Conservation (phyloP, 2,797 vertebrate species). For the Neomorphus geoffroyi region DNA sequence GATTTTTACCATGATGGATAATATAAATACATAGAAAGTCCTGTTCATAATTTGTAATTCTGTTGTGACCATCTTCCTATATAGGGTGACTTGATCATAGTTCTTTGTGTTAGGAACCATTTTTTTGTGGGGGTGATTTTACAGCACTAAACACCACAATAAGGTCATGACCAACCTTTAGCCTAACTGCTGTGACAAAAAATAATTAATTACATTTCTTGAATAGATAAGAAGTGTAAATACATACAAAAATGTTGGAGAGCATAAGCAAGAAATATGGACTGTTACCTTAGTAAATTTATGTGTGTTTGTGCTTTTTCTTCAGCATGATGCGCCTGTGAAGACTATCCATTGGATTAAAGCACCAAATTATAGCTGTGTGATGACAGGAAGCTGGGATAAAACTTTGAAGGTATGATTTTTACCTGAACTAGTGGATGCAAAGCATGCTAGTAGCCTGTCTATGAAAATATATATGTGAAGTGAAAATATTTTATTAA, state of each 20-base stretch:
- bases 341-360: conserved; percentile 98
- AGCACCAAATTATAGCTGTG: conserved; percentile 96
- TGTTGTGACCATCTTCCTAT: neutral
- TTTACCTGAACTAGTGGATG: neutral
- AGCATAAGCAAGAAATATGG: neutral
- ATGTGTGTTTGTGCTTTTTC: neutral
- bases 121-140: neutral
- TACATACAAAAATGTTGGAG: neutral
- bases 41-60: neutral
- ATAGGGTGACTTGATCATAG: neutral
- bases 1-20: neutral
- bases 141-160: neutral
- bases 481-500: neutral
- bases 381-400: conserved; percentile 99
- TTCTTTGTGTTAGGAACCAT: neutral
- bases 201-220: neutral
- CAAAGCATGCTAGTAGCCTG: neutral
- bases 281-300: neutral
- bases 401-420: conserved; percentile 92
- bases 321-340: conserved; percentile 94
- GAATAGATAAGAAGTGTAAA: neutral
- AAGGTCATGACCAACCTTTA: neutral
- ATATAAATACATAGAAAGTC: neutral
- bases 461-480: neutral
- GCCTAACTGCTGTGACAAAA: neutral